Conservation (phyloP, 2,797 vertebrate genomes). For the Sebastes steindachneri region DNA sequence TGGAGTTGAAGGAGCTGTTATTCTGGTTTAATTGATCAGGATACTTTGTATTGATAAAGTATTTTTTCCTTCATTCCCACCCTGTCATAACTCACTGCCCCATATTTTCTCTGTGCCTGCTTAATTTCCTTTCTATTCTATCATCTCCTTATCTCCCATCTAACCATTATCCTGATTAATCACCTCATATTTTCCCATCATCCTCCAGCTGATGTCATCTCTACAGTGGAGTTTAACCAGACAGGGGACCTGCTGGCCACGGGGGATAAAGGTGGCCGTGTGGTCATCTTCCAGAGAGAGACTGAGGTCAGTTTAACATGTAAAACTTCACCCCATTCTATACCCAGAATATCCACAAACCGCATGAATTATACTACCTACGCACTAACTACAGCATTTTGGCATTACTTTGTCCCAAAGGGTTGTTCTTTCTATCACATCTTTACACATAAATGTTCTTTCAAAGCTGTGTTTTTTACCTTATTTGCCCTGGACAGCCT, state of each 20-base stretch:
- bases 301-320: conserved; percentile 86
- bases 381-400: background rate
- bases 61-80: background rate
- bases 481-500: conserved; percentile 75
- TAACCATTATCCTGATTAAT: background rate
- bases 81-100: background rate
- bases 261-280: conserved; percentile 96
- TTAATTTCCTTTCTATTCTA: background rate
- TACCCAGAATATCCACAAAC: background rate
- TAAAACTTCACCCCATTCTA: background rate
- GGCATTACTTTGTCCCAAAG: background rate
- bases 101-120: background rate
- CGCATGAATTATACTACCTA: background rate
- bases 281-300: conserved; percentile 98
- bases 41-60: conserved; percentile 5
- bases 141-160: background rate
- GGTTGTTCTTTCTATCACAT: background rate
- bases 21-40: background rate
- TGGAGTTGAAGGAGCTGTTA: background rate
- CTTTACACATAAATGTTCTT: background rate
- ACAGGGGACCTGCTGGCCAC: conserved; percentile 98
- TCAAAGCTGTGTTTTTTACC: conserved; percentile 1
- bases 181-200: background rate
- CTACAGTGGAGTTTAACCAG: conserved; percentile 98
- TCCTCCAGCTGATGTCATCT: conserved; percentile 95